phyloP scores from a whole-genome alignment of 2,888 invertebrate species.

The Coremacera marginata region DNA sequence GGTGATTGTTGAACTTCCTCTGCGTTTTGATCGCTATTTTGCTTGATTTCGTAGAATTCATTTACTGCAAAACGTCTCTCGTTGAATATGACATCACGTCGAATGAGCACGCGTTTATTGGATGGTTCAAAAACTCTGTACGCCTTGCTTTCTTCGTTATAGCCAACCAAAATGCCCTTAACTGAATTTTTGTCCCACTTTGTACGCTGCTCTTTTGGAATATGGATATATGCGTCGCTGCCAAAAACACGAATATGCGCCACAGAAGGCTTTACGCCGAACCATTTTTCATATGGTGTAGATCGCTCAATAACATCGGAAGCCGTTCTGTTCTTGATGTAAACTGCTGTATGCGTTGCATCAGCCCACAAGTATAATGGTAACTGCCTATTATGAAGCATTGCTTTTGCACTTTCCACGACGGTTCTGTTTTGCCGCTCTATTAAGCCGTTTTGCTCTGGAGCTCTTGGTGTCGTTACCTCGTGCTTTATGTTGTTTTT shows the following conservation, averaged over 20 bases:
- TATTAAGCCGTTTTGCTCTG: conserved; percentile 30
- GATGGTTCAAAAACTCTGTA: no score
- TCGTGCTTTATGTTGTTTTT: conserved; percentile 41
- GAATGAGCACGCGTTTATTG: no score
- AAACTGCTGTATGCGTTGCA: conserved; percentile 34
- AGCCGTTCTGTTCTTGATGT: no score
- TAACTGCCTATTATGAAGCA: conserved; percentile 8
- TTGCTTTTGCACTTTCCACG: conserved; percentile 34
- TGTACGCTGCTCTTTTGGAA: no score
- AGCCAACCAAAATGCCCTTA: no score
- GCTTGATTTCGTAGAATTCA: no score
- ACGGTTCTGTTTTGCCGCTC: conserved; percentile 35
- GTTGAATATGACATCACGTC: no score
- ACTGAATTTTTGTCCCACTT: no score
- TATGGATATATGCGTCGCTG: not conserved
- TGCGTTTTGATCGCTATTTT: no score
- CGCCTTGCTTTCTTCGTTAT: no score
- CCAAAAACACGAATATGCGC: conserved; percentile 32
- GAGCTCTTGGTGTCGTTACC: conserved; percentile 36
- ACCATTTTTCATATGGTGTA: conserved; percentile 35
- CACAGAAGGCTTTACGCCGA: conserved; percentile 21
- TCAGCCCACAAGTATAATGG: conserved; percentile 29
- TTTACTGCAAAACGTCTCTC: no score
- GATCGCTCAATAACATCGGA: not conserved
- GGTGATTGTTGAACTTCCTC: no score